Conservation (phyloP, 2,888 invertebrate species). For the Leuctra nigra region DNA sequence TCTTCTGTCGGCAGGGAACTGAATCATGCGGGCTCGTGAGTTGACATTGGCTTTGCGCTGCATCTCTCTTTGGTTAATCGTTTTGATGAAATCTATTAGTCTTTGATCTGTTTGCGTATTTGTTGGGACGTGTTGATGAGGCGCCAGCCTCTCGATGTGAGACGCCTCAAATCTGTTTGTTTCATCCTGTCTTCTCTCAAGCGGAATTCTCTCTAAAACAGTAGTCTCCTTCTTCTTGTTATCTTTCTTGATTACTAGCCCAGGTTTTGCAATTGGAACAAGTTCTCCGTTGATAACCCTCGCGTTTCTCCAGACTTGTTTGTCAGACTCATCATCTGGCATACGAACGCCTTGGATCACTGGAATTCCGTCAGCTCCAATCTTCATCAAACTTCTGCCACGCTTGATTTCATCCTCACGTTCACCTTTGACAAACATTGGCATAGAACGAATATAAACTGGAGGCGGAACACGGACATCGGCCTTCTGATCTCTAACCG, state of each 20-base stretch:
- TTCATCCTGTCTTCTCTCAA: background rate
- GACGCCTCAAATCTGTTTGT: background rate
- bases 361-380: slow-evolving; percentile 67
- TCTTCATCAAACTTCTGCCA: slow-evolving; percentile 54
- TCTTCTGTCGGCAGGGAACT: slow-evolving; percentile 29
- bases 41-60: slow-evolving; percentile 4
- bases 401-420: slow-evolving; percentile 42
- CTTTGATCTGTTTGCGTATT: slow-evolving; percentile 3
- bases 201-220: background rate
- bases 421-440: slow-evolving; percentile 49
- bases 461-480: slow-evolving; percentile 56
- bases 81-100: slow-evolving; percentile 25
- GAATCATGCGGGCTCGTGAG: slow-evolving; percentile 19
- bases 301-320: slow-evolving; percentile 81
- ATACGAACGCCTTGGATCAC: slow-evolving; percentile 75
- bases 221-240: background rate
- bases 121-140: background rate
- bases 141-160: slow-evolving; percentile 4
- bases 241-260: slow-evolving; percentile 8
- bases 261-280: slow-evolving; percentile 51
- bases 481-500: background rate
- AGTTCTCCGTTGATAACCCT: slow-evolving; percentile 79
- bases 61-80: slow-evolving; percentile 23
- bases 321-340: slow-evolving; percentile 77
- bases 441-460: slow-evolving; percentile 59